These are phyloP conservation scores for Ornithoptera alexandrae DNA, from an alignment of 2,888 invertebrate genomes.

Conservation along the genomic window DNA sequence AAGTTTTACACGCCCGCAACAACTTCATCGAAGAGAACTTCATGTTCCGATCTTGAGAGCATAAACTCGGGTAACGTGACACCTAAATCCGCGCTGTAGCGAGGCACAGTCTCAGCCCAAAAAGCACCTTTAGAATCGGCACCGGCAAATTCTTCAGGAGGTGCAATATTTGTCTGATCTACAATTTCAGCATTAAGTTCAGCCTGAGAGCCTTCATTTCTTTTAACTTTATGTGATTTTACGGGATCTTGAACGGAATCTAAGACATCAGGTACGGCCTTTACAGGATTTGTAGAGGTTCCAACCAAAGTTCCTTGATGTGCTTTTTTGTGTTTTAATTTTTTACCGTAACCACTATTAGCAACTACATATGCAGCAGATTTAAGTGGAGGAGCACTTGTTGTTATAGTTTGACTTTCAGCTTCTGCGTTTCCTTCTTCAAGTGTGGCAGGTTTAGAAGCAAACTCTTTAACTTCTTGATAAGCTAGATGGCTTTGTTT, in stretches of 20 bases:
- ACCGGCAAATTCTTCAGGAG: conserved; percentile 76
- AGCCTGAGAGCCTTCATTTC: conserved; percentile 59
- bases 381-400: conserved; percentile 56
- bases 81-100: conserved; percentile 82
- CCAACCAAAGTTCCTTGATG: conserved; percentile 45
- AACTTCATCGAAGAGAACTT: conserved; percentile 82
- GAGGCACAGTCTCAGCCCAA: conserved; percentile 83
- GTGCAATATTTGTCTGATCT: conserved; percentile 65
- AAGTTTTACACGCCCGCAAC: conserved; percentile 70
- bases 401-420: conserved; percentile 66
- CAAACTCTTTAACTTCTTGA: conserved; percentile 83
- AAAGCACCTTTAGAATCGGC: conserved; percentile 81
- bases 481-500: conserved; percentile 83
- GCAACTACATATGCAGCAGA: conserved; percentile 68
- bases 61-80: conserved; percentile 84
- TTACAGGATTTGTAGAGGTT: conserved; percentile 51
- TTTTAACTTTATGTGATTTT: conserved; percentile 50
- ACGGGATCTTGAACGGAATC: conserved; percentile 33
- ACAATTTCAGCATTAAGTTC: conserved; percentile 55
- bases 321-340: conserved; percentile 68
- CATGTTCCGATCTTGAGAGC: conserved; percentile 84
- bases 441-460: conserved; percentile 67
- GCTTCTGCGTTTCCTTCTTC: conserved; percentile 60
- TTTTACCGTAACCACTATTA: conserved; percentile 60
- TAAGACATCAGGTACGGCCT: conserved; percentile 34